A percentile compares a stretch with the other conserved stretches of the same genome.
Conservation (phyloP, 1,140 invertebrate genomes). For the Micrasema minimum region DNA sequence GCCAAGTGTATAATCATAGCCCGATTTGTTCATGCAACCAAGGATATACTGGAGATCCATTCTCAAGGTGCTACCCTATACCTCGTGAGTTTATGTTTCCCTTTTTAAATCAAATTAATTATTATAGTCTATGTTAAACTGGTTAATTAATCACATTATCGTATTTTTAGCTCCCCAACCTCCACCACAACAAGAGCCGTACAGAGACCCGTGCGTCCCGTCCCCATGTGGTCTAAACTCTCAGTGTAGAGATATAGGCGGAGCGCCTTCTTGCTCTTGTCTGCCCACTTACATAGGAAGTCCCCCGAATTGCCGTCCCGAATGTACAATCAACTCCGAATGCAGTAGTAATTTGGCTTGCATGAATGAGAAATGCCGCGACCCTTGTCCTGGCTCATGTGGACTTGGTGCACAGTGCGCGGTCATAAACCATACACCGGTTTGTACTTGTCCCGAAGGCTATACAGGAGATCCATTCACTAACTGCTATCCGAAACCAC, state of each 20-base stretch:
- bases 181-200: slow-evolving; percentile 57
- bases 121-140: neutral
- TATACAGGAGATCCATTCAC: slow-evolving; percentile 63
- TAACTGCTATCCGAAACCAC: slow-evolving; percentile 57
- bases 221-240: slow-evolving; percentile 79
- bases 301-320: slow-evolving; percentile 78
- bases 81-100: slow-evolving; percentile 44
- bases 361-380: slow-evolving; percentile 75
- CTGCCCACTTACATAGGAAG: slow-evolving; percentile 72
- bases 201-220: slow-evolving; percentile 75
- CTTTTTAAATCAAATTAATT: neutral
- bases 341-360: slow-evolving; percentile 76
- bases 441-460: slow-evolving; percentile 73
- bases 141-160: neutral
- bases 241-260: slow-evolving; percentile 74
- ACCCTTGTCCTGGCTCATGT: slow-evolving; percentile 79
- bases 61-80: slow-evolving; percentile 71
- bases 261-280: slow-evolving; percentile 75
- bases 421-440: slow-evolving; percentile 81
- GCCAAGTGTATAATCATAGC: slow-evolving; percentile 80
- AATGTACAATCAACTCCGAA: slow-evolving; percentile 81
- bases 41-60: slow-evolving; percentile 76
- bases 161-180: slow-evolving; percentile 59
- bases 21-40: slow-evolving; percentile 75
- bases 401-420: slow-evolving; percentile 73